These are phyloP conservation scores for Amphimedon queenslandica DNA, from an alignment of 37 sponge, comb jelly and placozoan genomes.

Conservation along the genomic window DNA sequence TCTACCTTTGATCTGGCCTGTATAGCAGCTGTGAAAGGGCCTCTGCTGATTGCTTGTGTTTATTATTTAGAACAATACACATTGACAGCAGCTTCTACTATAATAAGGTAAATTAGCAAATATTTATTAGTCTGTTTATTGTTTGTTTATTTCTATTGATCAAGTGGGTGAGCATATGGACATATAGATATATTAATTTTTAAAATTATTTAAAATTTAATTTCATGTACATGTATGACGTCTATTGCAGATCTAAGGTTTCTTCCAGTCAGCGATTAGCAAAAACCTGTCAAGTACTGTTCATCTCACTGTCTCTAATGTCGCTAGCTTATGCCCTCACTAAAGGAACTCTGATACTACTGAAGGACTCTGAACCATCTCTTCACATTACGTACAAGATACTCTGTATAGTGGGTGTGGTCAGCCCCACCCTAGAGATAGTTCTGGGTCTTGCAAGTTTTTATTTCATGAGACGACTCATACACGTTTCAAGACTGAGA, in stretches of 20 bases:
- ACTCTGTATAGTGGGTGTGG: conserved; percentile 24
- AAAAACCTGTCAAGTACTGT: conserved; percentile 3
- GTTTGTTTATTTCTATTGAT: not conserved
- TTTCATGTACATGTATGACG: too few relatives aligned
- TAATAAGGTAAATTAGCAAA: too few relatives aligned
- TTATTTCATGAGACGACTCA: conserved; percentile 29
- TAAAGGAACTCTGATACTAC: conserved; percentile 43
- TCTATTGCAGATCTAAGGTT: too few relatives aligned
- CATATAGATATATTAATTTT: too few relatives aligned
- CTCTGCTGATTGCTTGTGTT: conserved; percentile 43
- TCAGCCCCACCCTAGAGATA: conserved; percentile 49
- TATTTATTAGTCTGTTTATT: too few relatives aligned
- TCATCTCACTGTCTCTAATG: conserved; percentile 8
- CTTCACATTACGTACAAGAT: conserved; percentile 68
- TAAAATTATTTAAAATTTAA: too few relatives aligned
- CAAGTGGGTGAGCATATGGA: too few relatives aligned
- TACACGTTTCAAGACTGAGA: conserved; percentile 11
- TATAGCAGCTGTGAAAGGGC: conserved; percentile 45
- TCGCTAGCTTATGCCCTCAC: conserved; percentile 42
- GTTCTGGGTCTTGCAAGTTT: conserved; percentile 16
- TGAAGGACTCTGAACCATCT: not conserved
- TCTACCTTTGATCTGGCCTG: conserved; percentile 77
- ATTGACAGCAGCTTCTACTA: too few relatives aligned
- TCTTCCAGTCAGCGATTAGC: not conserved
- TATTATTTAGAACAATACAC: conserved; percentile 46